These are phyloP conservation scores for Macquaria australasica DNA, from an alignment of 2,113 vertebrate genomes.

Conservation along the genomic window DNA sequence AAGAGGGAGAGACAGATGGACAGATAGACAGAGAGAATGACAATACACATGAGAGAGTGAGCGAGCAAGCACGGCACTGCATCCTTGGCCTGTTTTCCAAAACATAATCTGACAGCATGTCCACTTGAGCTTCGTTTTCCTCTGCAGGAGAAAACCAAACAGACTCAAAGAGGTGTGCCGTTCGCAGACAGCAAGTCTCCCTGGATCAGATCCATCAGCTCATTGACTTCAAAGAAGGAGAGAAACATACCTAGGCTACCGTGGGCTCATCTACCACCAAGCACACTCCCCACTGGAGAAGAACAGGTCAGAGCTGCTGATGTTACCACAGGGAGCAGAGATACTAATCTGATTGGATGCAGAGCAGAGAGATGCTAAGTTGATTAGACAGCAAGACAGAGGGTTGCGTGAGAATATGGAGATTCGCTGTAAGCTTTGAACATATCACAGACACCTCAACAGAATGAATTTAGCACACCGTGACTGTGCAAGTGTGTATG, in stretches of 20 bases:
- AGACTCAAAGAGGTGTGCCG: slow-evolving; percentile 66
- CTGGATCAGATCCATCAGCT: slow-evolving; percentile 74
- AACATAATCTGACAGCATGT: slow-evolving; percentile 78
- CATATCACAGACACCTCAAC: slow-evolving; percentile 31
- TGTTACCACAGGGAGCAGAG: slow-evolving; percentile 59
- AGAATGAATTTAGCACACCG: slow-evolving; percentile 43
- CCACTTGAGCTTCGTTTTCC: slow-evolving; percentile 65
- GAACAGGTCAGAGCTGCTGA: slow-evolving; percentile 71
- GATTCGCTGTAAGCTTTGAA: slow-evolving; percentile 53
- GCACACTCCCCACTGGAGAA: slow-evolving; percentile 34
- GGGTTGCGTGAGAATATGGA: slow-evolving; percentile 65
- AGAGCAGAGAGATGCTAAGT: slow-evolving; percentile 63
- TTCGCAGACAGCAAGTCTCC: slow-evolving; percentile 62
- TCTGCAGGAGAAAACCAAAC: slow-evolving; percentile 65
- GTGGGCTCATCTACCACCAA: slow-evolving; percentile 49
- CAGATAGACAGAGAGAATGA: slow-evolving; percentile 48
- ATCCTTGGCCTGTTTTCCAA: slow-evolving; percentile 66
- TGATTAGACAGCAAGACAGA: slow-evolving; percentile 65
- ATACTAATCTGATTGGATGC: slow-evolving; percentile 68
- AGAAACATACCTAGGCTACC: slow-evolving; percentile 52
- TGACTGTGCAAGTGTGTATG: slow-evolving; percentile 15
- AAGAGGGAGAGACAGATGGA: slow-evolving; percentile 12
- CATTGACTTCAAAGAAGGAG: slow-evolving; percentile 68
- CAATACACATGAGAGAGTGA: slow-evolving; percentile 49
- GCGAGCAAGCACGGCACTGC: slow-evolving; percentile 45